Base-by-base conservation (phyloP, 1,140 invertebrate genomes). In the Heliconius eleuchia region DNA sequence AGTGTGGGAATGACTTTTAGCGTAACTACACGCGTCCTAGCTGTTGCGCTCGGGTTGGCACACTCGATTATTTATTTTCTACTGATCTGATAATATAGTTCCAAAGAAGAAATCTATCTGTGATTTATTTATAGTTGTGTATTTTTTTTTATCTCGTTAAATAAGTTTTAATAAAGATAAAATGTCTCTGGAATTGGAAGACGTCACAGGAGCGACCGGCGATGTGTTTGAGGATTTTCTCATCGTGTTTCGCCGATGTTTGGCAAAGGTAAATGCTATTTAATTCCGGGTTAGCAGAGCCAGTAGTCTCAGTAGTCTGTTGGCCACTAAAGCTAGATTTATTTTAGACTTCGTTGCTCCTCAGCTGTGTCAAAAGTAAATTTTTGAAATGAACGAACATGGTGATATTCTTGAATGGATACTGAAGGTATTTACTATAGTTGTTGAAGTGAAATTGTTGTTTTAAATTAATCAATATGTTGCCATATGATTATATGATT, bases 171-270 rank as follows among this genome's bases (percentile, higher is more conserved):
- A 87, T 87, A 77, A 86, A 85, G 74, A 88, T 82, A 90, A 89
- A 87, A 95, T 95, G 94, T 95, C 94, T 88, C 87, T 95, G 86
- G 94, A 95, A 85, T 88, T 95, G 79, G 93, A 95, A 87, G 94
- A 95, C 72, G 75, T 92, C 13, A 88, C 92, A 71, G 92, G 91
- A 66, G 83, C 86, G 70, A 91, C 92, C 57, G 95, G 96, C 78
- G 96, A 96, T 88, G 95, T 96, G 86, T 94, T 96, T 90, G 96
- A 96, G 87, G 96, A 96, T 89, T 96, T 96, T 88, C 91, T 95
- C 78, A 90, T 95, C 85, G 89, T 96, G 84, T 95, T 95, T 83
- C 95, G 95, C 74, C 94, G 95, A 83, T 94, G 95, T 89, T 95
- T 95, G 92, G 92, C 92, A 91, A 95, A 95, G 95, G 95, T 96